Evolutionary conservation across 1,140 invertebrate genomes (phyloP), one percentile per base, ranked within the genome.

Genomic region (Drosophila triauraria): DNA sequence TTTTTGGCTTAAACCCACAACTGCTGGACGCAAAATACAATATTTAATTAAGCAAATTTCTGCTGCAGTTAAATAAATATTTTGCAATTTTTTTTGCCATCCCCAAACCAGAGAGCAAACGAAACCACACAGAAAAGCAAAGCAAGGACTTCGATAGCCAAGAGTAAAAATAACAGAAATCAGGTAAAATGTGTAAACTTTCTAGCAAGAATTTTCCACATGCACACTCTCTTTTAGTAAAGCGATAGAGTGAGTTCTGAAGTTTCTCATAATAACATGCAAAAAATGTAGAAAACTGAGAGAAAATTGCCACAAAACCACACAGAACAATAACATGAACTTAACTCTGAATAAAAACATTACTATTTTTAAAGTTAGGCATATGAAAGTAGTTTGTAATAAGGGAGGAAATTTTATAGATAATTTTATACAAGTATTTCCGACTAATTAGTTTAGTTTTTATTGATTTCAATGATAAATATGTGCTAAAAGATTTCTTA

Each of bases 21-120:
- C 67, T 46, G 47, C 67, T 17, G 63, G 59, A 56, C 58, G 30
- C 30, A 32, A 68, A 68, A 80, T 74, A 71, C 78, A 81, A 84
- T 88, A 88, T 88, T 88, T 88, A 88, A 90, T 90, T 90, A 88
- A 88, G 85, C 80, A 88, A 84, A 86, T 84, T 84, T 84, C 80
- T 78, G 78, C 60, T 84, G 69, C 69, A 59, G 68, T 15, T 70
- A 61, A 74, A 74, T 77, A 69, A 88, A 87, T 86, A 78, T 60
- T 61, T 42, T n/a, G 27, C 13, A 46, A 62, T 78, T 81, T 80
- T 71, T 3, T 77, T 79, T 50, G 43, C 27, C 27, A 15, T 72
- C 10, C 35, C 38, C 30, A 53, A 30, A 57, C 58, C 32, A 32
- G 15, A 44, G 64, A 83, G 76, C 70, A 70, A 62, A 76, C 27